Percentiles rank a stretch among this genome's conserved stretches.
Evolutionary conservation across 53 echinoderm and acorn worm genomes (phyloP).

Genomic region (Hippasteria phrygiana): DNA sequence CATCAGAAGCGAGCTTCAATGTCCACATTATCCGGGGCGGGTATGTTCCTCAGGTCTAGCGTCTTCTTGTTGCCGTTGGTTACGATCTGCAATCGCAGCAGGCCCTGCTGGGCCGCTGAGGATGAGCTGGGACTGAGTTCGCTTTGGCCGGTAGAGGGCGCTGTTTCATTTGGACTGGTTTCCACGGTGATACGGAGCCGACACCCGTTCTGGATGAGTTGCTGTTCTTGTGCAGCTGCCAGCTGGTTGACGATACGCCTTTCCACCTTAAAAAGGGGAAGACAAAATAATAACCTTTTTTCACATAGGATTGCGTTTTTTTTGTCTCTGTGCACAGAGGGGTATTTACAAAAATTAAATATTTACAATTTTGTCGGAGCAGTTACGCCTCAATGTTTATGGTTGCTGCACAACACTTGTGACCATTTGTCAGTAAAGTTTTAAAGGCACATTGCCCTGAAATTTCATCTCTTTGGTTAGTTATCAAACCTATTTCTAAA

Average conservation of each 20-base stretch:
- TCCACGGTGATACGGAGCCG: constrained; percentile 85
- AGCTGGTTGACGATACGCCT: constrained; percentile 94
- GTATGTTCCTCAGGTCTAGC: constrained; percentile 65
- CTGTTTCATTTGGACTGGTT: constrained; percentile 6
- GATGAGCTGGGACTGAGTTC: too few species aligned
- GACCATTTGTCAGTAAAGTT: too few species aligned
- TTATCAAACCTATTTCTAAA: too few species aligned
- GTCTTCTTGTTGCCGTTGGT: constrained; percentile 79
- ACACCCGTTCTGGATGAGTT: constrained; percentile 88
- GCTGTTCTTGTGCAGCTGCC: constrained; percentile 95
- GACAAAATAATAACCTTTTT: not conserved
- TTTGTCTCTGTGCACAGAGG: too few species aligned
- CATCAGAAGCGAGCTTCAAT: constrained; percentile 22
- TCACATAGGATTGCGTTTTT: not conserved
- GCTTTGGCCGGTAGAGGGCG: constrained; percentile 33
- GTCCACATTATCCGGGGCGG: constrained; percentile 32
- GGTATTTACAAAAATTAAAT: too few species aligned
- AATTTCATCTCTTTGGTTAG: too few species aligned
- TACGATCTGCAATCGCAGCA: constrained; percentile 79
- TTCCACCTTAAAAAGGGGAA: constrained; percentile 74
- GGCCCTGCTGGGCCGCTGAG: constrained; percentile 30
- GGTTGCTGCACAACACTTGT: too few species aligned
- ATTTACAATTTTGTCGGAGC: too few species aligned
- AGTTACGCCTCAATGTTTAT: too few species aligned
- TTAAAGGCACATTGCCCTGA: too few species aligned